Evolutionary conservation across 92 coral and sea anemone genomes (phyloP), one percentile per base, ranked within the genome.

Genomic region (Epizoanthus illoricatus): DNA sequence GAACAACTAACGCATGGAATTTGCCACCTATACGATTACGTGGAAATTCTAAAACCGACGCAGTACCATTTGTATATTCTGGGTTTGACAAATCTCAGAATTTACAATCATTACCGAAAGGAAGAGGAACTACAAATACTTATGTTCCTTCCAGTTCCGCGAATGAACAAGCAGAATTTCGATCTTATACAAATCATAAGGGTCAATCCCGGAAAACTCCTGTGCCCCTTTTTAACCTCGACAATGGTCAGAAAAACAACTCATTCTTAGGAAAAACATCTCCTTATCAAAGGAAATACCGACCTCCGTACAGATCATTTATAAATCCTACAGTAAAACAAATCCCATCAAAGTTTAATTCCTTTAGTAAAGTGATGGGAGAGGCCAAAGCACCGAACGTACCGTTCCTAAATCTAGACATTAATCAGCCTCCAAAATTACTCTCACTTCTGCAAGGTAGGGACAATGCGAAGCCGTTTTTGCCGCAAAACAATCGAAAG

Each of bases 1-100:
- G 39, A 42, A 42, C 57, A 13, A 15, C 61, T 23, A 78, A 78
- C 43, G 61, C 71, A 5, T 78, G 61, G 82, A 78, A 19, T 20
- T 21, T 78, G 23, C 71, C 82, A 62, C 82, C 82, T 36, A 20
- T 78, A 20, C 64, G 65, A 21, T 63, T 61, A 42, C 4, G 71
- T 17, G 82, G 49, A 24, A 17, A 41, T 7, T 39, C 13, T 10
- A 61, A 42, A n/a, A 6, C 71, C 20, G 49, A 63, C 7, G 18
- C 40, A 7, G 9, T 76, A 17, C 42, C 71, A 11, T 63, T 62
- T 43, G 18, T 78, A 42, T 24, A 9, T 63, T 42, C 82, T 21
- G 43, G 24, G 21, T 40, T 21, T 63, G 43, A 78, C 7, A 62
- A 78, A 21, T 10, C 60, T 21, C 82, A 62, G 12, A 78, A 63